Evolutionary conservation across 2,888 invertebrate genomes (phyloP), one percentile per base, ranked within the genome.

Genomic region (Nymphalis c-album): DNA sequence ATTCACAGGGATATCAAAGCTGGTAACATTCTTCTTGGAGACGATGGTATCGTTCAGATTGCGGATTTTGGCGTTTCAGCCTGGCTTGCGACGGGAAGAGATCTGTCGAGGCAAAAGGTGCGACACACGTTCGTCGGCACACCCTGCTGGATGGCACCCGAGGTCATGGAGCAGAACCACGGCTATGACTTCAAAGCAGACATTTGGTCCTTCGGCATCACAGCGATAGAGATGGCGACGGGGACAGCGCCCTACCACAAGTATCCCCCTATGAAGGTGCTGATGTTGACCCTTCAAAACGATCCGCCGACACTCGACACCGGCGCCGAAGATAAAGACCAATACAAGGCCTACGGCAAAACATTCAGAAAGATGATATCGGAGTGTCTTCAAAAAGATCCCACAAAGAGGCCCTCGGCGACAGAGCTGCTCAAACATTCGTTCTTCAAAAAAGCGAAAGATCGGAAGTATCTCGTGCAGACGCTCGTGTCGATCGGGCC

Each of bases 131-230:
- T 99, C 91, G 99, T 99, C 7, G 99, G 99, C 60, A 99, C 99
- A 16, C 99, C 99, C 0, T 99, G 99, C 87, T 99, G 99, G 99
- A 99, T 99, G 99, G 99, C 99, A 17, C 99, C 99, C 8, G 99
- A 99, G 92, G 99, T 99, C 73, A 99, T 99, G 99, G 98, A 98
- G 88, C 98, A 96, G 94, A 98, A 98, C 88, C 98, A 98, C 85
- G 99, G 99, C 7, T 99, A 99, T 86, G 99, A 99, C 89, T 99
- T 99, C 91, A 99, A 99, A 90, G 99, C 99, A 3, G 94, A 94
- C 80, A 94, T 94, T 71, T 94, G 94, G 94, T 94, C 94, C 6
- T 96, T 98, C 86, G 98, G 98, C 50, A 98, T 99, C 75, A 99
- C 99, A 2, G 99, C 99, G 7, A 99, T 99, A 76, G 99, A 99